Percentiles rank a stretch among this genome's conserved stretches.
These are phyloP conservation scores for Eudemis profundana DNA, from an alignment of 2,888 invertebrate species.

Conservation along the genomic window DNA sequence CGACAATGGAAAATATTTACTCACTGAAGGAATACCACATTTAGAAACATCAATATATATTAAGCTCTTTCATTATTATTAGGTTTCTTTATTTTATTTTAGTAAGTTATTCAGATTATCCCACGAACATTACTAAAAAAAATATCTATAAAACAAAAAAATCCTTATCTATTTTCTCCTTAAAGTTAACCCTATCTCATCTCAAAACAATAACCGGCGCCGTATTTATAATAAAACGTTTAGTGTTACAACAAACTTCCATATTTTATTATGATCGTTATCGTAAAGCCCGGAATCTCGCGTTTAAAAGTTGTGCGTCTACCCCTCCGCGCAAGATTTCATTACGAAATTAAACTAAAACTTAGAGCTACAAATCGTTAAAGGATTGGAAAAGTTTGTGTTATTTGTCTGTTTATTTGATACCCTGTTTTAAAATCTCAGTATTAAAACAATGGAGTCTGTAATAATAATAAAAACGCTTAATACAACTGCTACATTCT, in stretches of 20 bases:
- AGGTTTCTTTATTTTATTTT: too few relatives aligned
- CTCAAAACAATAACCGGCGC: slow-evolving; percentile 64
- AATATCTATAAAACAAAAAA: neutral
- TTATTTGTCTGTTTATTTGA: slow-evolving; percentile 45
- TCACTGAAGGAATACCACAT: too few relatives aligned
- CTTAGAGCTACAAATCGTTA: slow-evolving; percentile 50
- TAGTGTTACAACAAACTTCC: slow-evolving; percentile 82
- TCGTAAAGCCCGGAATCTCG: slow-evolving; percentile 76
- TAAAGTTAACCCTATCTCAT: slow-evolving; percentile 47
- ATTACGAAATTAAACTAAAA: slow-evolving; percentile 78
- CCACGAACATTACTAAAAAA: too few relatives aligned
- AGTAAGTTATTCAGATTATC: too few relatives aligned
- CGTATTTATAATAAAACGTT: slow-evolving; percentile 82
- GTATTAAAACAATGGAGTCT: too few relatives aligned
- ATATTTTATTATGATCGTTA: slow-evolving; percentile 85
- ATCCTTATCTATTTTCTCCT: neutral
- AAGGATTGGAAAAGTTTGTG: slow-evolving; percentile 43
- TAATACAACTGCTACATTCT: too few relatives aligned
- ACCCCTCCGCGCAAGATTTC: slow-evolving; percentile 65
- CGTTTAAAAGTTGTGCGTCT: slow-evolving; percentile 74
- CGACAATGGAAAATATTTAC: too few relatives aligned
- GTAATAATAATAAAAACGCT: neutral
- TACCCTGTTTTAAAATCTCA: neutral
- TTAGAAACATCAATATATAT: too few relatives aligned
- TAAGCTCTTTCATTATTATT: too few relatives aligned